These are phyloP conservation scores for Poecile atricapillus DNA, from an alignment of 2,113 vertebrate genomes.

Conservation along the genomic window DNA sequence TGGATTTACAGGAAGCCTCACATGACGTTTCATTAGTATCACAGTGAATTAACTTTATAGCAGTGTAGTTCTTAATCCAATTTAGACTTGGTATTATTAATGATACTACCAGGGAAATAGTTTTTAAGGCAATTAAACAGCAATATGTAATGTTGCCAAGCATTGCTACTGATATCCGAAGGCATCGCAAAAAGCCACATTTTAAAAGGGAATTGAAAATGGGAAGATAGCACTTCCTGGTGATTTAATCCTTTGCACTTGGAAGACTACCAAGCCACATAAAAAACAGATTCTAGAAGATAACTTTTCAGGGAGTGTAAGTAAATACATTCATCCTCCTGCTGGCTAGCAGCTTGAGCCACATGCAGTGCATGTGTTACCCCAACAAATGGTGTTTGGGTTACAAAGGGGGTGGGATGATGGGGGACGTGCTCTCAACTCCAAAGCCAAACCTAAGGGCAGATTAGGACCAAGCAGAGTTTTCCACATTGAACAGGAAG, in stretches of 20 bases:
- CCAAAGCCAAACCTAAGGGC: background rate
- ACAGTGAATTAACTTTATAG: constrained; percentile 74
- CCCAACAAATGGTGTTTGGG: background rate
- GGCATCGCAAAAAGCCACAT: constrained; percentile 48
- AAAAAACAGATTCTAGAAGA: constrained; percentile 23
- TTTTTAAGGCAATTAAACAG: constrained; percentile 73
- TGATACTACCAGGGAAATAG: constrained; percentile 61
- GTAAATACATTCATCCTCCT: constrained; percentile 33
- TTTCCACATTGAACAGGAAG: background rate
- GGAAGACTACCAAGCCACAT: constrained; percentile 53
- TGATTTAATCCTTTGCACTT: constrained; percentile 55
- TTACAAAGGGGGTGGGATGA: background rate
- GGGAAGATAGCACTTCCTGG: constrained; percentile 45
- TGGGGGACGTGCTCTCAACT: background rate
- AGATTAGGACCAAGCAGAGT: background rate
- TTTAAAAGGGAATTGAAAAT: constrained; percentile 30
- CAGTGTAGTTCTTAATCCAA: constrained; percentile 67
- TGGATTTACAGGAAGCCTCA: constrained; percentile 70
- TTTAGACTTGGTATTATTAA: constrained; percentile 69
- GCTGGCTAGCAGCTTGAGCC: background rate
- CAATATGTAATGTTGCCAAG: constrained; percentile 59
- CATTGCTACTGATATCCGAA: constrained; percentile 43
- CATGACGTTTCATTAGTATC: constrained; percentile 70
- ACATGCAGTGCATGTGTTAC: background rate
- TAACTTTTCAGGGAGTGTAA: background rate